Conservation (phyloP, 1,140 invertebrate genomes). For the Drosophila erecta region DNA sequence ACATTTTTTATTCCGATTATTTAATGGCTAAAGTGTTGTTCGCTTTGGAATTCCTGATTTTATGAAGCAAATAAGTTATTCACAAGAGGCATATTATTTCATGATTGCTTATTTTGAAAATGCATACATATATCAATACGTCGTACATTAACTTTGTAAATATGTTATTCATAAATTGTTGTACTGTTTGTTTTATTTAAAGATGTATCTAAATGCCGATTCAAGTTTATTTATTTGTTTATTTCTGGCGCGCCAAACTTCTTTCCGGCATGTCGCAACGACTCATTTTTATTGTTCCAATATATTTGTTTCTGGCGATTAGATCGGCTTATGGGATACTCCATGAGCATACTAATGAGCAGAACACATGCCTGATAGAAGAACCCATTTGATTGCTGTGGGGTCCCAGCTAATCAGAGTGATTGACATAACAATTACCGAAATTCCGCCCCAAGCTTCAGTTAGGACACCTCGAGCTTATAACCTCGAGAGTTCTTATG, state of each 20-base stretch:
- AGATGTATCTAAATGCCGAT: constrained; percentile 1
- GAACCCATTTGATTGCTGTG: constrained; percentile 5
- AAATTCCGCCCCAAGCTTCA: constrained; percentile 15
- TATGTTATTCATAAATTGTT: background rate
- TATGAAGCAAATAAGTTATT: too few relatives aligned
- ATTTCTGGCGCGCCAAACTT: constrained; percentile 2
- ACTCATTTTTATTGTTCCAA: constrained; percentile 29
- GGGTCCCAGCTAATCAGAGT: constrained; percentile 21
- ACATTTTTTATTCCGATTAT: too few relatives aligned
- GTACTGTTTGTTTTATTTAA: background rate
- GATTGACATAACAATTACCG: constrained; percentile 35
- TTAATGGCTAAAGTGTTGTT: too few relatives aligned
- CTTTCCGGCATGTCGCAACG: constrained; percentile 4
- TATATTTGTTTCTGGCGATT: constrained; percentile 40
- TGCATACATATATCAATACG: too few relatives aligned
- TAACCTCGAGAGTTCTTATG: constrained; percentile 10
- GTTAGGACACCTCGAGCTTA: background rate
- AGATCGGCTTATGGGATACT: constrained; percentile 18
- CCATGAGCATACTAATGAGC: constrained; percentile 32
- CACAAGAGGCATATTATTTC: too few relatives aligned
- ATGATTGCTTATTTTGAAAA: too few relatives aligned
- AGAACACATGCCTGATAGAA: background rate
- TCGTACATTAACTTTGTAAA: too few relatives aligned
- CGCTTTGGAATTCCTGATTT: too few relatives aligned
- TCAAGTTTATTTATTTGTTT: constrained; percentile 22